These are phyloP conservation scores for Notocelia uddmanniana DNA, from an alignment of 2,888 invertebrate species.

Conservation along the genomic window DNA sequence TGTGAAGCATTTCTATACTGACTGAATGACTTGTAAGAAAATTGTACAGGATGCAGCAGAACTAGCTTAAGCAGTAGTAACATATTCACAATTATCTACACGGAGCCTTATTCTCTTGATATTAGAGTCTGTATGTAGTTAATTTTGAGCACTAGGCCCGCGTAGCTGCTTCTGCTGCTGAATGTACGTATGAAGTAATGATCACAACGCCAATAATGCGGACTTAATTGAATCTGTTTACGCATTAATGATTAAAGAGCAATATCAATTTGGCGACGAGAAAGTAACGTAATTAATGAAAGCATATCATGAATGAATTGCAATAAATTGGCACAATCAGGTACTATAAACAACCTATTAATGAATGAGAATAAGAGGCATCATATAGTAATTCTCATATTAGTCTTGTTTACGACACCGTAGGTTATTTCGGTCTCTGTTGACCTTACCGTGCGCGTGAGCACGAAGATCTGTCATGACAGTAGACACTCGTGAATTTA, in stretches of 20 bases:
- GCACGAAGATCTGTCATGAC: slow-evolving; percentile 63
- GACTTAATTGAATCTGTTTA: background rate
- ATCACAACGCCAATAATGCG: too few relatives aligned
- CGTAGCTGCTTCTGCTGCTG: too few relatives aligned
- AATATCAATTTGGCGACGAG: slow-evolving; percentile 12
- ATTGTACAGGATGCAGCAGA: too few relatives aligned
- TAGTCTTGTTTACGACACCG: slow-evolving; percentile 51
- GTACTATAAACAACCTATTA: slow-evolving; percentile 2
- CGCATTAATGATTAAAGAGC: background rate
- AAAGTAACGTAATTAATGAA: slow-evolving; percentile 6
- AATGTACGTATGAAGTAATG: too few relatives aligned
- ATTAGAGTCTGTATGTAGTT: too few relatives aligned
- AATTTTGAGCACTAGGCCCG: too few relatives aligned
- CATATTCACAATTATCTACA: too few relatives aligned
- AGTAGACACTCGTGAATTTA: slow-evolving; percentile 50
- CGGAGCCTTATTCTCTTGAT: too few relatives aligned
- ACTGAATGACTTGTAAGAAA: too few relatives aligned
- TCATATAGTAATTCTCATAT: slow-evolving; percentile 15
- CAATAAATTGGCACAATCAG: slow-evolving; percentile 19
- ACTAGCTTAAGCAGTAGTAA: too few relatives aligned
- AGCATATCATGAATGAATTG: background rate
- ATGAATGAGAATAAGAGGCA: slow-evolving; percentile 7
- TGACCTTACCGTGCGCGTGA: slow-evolving; percentile 58
- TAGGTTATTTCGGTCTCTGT: slow-evolving; percentile 63
- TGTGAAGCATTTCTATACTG: too few relatives aligned